phyloP scores from a whole-genome alignment of 2,113 vertebrate species.

The Sminthopsis crassicaudata region DNA sequence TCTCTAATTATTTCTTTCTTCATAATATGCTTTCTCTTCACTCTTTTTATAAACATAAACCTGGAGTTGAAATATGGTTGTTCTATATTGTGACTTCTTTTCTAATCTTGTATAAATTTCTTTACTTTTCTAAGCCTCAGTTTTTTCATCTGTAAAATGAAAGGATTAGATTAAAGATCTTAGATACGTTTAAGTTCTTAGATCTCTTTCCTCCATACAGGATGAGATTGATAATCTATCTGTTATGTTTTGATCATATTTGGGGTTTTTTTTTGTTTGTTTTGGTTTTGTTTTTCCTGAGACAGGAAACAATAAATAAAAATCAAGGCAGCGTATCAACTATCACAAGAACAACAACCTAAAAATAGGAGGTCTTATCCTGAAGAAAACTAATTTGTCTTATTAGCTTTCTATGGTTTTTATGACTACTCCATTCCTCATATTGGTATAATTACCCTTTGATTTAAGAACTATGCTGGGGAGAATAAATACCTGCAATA shows the following conservation, averaged over 20 bases:
- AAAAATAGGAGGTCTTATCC: no score
- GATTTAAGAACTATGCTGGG: neutral
- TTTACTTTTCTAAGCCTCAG: neutral
- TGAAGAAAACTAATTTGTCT: neutral
- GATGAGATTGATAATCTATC: neutral
- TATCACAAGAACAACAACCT: neutral
- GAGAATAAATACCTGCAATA: neutral
- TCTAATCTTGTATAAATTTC: neutral
- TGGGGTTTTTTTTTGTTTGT: no score
- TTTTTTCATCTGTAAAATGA: conserved; percentile 42
- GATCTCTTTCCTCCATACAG: neutral
- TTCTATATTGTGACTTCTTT: neutral
- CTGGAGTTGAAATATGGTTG: neutral
- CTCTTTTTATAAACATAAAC: neutral
- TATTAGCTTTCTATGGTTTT: neutral
- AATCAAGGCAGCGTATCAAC: neutral
- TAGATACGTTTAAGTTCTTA: neutral
- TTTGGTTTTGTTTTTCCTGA: neutral
- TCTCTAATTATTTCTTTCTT: neutral
- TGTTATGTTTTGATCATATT: neutral
- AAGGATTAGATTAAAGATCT: neutral
- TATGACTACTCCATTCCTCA: neutral
- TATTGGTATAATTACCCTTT: neutral
- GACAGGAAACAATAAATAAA: neutral
- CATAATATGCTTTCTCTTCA: neutral